A percentile compares a stretch with the other conserved stretches of the same genome.
phyloP scores from a whole-genome alignment of 2,888 invertebrate genomes.

The Amphipoea lucens region DNA sequence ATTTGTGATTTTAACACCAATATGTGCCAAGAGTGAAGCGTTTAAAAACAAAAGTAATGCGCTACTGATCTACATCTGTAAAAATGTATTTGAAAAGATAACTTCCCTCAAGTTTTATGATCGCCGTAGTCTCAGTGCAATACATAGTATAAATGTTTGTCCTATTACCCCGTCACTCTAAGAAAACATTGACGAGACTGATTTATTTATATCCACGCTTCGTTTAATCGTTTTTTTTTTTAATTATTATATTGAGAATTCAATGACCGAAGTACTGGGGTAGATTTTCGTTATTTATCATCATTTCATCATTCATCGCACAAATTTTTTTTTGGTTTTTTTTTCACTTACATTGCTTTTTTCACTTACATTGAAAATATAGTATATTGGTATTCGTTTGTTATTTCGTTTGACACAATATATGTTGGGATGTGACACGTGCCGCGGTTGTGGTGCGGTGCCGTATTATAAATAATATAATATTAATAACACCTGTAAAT shows the following conservation, averaged over 20 bases:
- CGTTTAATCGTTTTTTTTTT: not conserved
- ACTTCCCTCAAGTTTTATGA: conserved; percentile 23
- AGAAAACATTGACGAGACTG: not conserved
- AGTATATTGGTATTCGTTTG: no score
- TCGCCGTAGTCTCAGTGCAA: conserved; percentile 11
- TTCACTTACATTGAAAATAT: no score
- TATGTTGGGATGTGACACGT: no score
- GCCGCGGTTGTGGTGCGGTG: no score
- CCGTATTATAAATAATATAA: no score
- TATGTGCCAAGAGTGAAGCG: conserved; percentile 39
- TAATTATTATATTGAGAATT: not conserved
- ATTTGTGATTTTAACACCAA: conserved; percentile 42
- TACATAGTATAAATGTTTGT: not conserved
- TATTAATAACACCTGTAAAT: no score
- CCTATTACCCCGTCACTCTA: not conserved
- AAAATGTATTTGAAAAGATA: conserved; percentile 34
- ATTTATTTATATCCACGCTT: not conserved
- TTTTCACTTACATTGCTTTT: no score
- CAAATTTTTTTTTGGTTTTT: no score
- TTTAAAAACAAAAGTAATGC: conserved; percentile 32
- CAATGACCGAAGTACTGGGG: not conserved
- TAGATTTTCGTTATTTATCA: no score
- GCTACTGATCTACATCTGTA: conserved; percentile 33
- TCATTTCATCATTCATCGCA: no score
- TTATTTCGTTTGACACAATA: no score